Conservation (phyloP, 2,888 invertebrate genomes). For the Acleris literana region DNA sequence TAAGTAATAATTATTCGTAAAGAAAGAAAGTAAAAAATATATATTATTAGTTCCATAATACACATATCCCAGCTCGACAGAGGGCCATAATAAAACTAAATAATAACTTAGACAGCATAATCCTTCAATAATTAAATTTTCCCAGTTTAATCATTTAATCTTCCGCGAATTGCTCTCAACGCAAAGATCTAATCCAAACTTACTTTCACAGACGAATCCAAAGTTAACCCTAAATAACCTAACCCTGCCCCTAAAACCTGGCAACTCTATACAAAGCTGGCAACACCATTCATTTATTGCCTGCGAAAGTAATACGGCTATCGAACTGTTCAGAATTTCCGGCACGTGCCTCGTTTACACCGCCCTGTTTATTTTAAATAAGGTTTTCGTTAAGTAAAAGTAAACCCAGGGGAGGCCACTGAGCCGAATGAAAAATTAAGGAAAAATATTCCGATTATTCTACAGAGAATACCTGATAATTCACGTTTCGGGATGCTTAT, state of each 20-base stretch:
- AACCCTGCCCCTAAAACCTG: constrained; percentile 24
- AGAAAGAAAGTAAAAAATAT: no score
- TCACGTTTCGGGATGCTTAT: constrained; percentile 30
- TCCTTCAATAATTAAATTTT: no score
- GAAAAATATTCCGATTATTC: constrained; percentile 64
- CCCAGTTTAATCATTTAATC: no score
- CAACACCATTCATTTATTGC: constrained; percentile 56
- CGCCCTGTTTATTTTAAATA: constrained; percentile 80
- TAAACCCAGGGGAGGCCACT: constrained; percentile 67
- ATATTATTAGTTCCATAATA: no score
- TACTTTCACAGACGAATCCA: no score
- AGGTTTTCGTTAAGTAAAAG: constrained; percentile 77
- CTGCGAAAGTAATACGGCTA: constrained; percentile 68
- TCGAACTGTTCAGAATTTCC: constrained; percentile 65
- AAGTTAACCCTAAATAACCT: constrained; percentile 21
- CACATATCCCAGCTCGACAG: no score
- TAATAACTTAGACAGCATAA: no score
- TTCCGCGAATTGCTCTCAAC: no score
- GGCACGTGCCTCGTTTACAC: constrained; percentile 77
- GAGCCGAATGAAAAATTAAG: constrained; percentile 76
- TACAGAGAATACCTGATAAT: constrained; percentile 49
- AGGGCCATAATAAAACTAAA: no score
- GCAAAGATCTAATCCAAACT: no score
- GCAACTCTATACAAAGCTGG: constrained; percentile 26
- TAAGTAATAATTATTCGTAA: no score